Base-by-base conservation (phyloP, 2,888 invertebrate genomes). In the Agrotis clavis region DNA sequence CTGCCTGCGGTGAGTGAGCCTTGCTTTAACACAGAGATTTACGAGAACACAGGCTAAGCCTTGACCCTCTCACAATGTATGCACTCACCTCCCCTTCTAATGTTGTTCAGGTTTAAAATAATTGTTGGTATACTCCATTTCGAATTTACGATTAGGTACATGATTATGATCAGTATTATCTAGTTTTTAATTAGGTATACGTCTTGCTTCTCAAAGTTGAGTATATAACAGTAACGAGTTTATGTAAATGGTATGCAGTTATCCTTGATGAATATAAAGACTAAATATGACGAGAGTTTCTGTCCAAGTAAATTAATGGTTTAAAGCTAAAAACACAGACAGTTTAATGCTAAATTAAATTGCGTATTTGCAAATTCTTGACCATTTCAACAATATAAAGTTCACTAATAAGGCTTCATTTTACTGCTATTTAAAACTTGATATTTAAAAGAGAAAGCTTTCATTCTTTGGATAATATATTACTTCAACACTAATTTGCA, bases 21-120 rank as follows among this genome's bases (percentile, higher is more conserved):
- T 68, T 67, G 64, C 54, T 18, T 11, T 13, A 74, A 64, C 70
- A 61, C 61, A 45, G 56, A 21, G 57, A 71, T 69, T 70, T 76
- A 71, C 63, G 65, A 68, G 63, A 64, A 66, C 67, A 70, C 59
- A 18, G 50, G 50, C 50, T 56, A 62, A 69, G 57, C 77, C 77
- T 81, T 83, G 67, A 68, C 81, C 74, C 70, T 66, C 57, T 35
- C 64, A 51, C 67, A 60, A 60, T 30, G 53, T 56, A 56, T 48
- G 54, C 30, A 18, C 48, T 45, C 13, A 54, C 25, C 45, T 48
- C 11, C 66, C 77, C 35, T 76, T 70, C 81, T 77, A 81, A 77
- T 76, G 19, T 66, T 56, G 67, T 25, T 54, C 13, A 13, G 13
- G 30, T 13, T 45, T 66, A 69, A 35, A 41, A 41, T 41, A 41